phyloP scores from a whole-genome alignment of 2,113 vertebrate genomes.

The Siniperca chuatsi region DNA sequence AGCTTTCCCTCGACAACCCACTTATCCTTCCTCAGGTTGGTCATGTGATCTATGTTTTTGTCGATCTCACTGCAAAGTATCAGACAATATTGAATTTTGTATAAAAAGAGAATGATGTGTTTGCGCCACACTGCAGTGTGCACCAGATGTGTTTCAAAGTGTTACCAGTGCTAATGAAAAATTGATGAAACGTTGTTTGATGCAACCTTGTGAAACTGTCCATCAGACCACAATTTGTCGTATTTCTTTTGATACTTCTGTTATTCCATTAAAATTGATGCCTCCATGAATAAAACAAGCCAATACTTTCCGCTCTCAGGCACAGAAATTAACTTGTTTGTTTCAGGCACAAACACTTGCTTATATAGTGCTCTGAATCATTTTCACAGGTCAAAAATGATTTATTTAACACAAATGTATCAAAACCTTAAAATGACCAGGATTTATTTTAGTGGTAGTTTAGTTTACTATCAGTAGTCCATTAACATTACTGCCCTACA shows the following conservation, averaged over 20 bases:
- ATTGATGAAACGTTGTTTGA: slow-evolving; percentile 58
- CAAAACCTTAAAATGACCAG: background rate
- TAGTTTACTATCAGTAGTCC: background rate
- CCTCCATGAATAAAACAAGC: slow-evolving; percentile 64
- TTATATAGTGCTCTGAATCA: slow-evolving; percentile 13
- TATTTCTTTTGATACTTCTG: slow-evolving; percentile 53
- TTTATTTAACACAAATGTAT: background rate
- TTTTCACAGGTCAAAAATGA: background rate
- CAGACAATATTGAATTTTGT: slow-evolving; percentile 15
- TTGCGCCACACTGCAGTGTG: slow-evolving; percentile 14
- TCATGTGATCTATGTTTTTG: slow-evolving; percentile 97
- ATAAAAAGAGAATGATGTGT: background rate
- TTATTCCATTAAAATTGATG: slow-evolving; percentile 47
- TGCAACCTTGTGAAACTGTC: slow-evolving; percentile 68
- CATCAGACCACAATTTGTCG: slow-evolving; percentile 23
- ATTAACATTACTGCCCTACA: background rate
- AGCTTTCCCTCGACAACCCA: slow-evolving; percentile 95
- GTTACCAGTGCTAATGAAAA: slow-evolving; percentile 48
- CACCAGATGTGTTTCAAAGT: slow-evolving; percentile 56
- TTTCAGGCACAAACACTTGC: background rate
- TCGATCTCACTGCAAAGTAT: slow-evolving; percentile 94
- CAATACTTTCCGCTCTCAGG: background rate
- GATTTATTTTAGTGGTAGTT: background rate
- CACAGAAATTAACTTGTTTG: slow-evolving; percentile 9
- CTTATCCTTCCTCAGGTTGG: slow-evolving; percentile 96